phyloP scores from a whole-genome alignment of 92 coral and sea anemone species.

The Parazoanthus swiftii region DNA sequence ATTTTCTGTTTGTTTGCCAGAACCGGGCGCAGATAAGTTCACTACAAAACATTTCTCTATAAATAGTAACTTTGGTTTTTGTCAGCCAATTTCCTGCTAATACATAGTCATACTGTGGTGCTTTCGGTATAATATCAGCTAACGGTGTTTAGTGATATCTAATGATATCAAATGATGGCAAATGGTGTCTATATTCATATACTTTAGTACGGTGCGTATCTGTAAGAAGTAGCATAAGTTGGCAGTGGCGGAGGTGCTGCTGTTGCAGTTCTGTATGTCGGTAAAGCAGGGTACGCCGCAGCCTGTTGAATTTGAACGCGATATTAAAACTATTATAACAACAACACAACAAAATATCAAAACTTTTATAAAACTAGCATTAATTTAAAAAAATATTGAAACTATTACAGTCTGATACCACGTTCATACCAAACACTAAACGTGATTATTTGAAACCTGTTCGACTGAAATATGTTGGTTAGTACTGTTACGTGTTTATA shows the following conservation, averaged over 20 bases:
- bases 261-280: slow-evolving; percentile 77
- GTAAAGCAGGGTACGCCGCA: slow-evolving; percentile 61
- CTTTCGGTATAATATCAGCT: neutral
- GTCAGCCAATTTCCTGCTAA: neutral
- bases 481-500: no score
- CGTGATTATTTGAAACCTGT: no score
- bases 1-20: neutral
- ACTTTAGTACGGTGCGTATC: slow-evolving; percentile 79
- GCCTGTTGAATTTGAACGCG: slow-evolving; percentile 43
- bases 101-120: neutral
- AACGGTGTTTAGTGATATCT: neutral
- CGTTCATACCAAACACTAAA: no score
- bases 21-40: neutral
- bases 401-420: no score
- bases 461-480: no score
- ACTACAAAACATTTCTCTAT: neutral
- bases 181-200: neutral
- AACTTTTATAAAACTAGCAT: no score
- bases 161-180: slow-evolving; percentile 4
- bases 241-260: slow-evolving; percentile 73
- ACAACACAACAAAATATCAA: neutral
- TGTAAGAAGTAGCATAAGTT: slow-evolving; percentile 80
- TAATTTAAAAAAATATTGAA: no score
- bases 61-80: slow-evolving; percentile 1
- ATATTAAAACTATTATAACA: neutral